A percentile compares a stretch with the other conserved stretches of the same genome.
These are phyloP conservation scores for Heliconius aoede DNA, from an alignment of 2,888 invertebrate species.

Conservation along the genomic window DNA sequence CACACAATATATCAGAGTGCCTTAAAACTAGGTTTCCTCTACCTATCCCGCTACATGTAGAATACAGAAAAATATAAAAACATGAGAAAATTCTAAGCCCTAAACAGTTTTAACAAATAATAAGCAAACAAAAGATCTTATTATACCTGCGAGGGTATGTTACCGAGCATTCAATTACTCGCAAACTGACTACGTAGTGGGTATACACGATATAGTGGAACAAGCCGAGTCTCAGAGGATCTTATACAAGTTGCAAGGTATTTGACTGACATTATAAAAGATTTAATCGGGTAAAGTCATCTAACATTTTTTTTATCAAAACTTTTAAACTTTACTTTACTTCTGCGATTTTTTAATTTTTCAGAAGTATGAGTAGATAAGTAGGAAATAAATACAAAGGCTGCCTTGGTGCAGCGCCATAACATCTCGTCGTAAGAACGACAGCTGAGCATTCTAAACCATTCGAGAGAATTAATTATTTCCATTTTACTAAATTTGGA, in stretches of 20 bases:
- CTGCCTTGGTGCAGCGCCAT: no score
- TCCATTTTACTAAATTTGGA: background rate
- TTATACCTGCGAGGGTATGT: slow-evolving; percentile 7
- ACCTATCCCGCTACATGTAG: background rate
- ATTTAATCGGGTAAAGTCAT: background rate
- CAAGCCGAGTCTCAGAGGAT: background rate
- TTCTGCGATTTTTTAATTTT: no score
- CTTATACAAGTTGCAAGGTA: background rate
- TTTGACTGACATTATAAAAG: background rate
- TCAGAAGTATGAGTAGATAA: no score
- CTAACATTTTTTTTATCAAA: background rate
- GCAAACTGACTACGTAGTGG: background rate
- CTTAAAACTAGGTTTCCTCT: background rate
- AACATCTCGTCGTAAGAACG: background rate
- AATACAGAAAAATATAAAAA: background rate
- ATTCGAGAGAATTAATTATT: background rate
- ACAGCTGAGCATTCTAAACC: background rate
- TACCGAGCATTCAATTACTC: slow-evolving; percentile 5
- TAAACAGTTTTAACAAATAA: slow-evolving; percentile 2
- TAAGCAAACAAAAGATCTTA: slow-evolving; percentile 4
- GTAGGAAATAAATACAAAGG: no score
- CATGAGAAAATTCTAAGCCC: background rate
- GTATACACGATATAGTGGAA: background rate
- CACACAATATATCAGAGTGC: background rate
- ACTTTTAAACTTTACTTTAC: no score